Percentiles rank a stretch among this genome's conserved stretches.
Evolutionary conservation across 2,888 invertebrate genomes (phyloP).

Genomic region (Caenorhabditis uteleia): DNA sequence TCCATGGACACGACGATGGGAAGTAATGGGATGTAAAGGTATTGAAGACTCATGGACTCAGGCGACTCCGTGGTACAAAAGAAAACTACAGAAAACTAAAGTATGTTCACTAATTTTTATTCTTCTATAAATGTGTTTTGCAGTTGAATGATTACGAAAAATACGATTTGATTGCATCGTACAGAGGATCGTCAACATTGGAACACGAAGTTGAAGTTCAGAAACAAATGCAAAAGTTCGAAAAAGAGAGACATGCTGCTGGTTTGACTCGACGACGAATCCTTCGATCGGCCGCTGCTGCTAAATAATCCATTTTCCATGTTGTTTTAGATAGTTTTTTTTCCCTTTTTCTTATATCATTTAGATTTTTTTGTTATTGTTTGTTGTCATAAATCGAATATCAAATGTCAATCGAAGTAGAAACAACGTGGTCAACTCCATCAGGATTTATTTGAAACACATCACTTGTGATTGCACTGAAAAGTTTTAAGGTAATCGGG

Average conservation of each 20-base stretch:
- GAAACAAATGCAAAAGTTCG: slow-evolving; percentile 54
- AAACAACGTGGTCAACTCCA: too few species aligned
- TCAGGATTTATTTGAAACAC: too few species aligned
- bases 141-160: slow-evolving; percentile 60
- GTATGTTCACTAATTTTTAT: slow-evolving; percentile 11
- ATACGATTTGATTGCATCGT: slow-evolving; percentile 63
- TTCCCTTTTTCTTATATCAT: slow-evolving; percentile 2
- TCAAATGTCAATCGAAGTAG: too few species aligned
- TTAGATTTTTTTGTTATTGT: too few species aligned
- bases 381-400: too few species aligned
- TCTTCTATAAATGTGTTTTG: slow-evolving; percentile 3
- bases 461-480: too few species aligned
- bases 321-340: slow-evolving; percentile 1
- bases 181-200: slow-evolving; percentile 54
- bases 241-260: slow-evolving; percentile 56
- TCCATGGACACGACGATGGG: slow-evolving; percentile 90
- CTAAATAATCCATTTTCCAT: slow-evolving; percentile 16
- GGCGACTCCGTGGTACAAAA: slow-evolving; percentile 64
- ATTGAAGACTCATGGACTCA: slow-evolving; percentile 64
- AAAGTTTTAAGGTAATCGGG: too few species aligned
- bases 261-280: slow-evolving; percentile 61
- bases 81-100: slow-evolving; percentile 61
- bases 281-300: slow-evolving; percentile 55
- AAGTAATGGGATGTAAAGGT: slow-evolving; percentile 57
- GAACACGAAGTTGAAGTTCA: slow-evolving; percentile 60